A percentile compares a stretch with the other conserved stretches of the same genome.
phyloP scores from a whole-genome alignment of 2,888 invertebrate species.

The Blomia tropicalis region DNA sequence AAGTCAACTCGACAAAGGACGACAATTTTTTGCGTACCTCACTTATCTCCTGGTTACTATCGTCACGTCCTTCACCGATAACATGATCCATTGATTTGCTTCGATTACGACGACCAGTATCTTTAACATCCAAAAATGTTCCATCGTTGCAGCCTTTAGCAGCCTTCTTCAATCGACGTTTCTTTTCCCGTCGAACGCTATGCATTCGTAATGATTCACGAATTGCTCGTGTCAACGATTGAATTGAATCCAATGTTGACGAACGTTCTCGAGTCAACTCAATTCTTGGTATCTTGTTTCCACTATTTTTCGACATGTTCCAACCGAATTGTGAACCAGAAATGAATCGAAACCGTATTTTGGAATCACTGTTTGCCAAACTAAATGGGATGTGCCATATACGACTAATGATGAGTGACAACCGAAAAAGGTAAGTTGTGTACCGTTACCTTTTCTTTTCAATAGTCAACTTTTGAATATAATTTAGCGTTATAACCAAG shows the following conservation, averaged over 20 bases:
- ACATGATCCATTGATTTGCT: slow-evolving; percentile 14
- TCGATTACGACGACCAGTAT: background rate
- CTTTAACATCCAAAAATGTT: slow-evolving; percentile 1
- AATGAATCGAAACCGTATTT: too few species aligned
- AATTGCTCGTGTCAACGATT: slow-evolving; percentile 12
- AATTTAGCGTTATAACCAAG: too few species aligned
- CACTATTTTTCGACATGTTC: background rate
- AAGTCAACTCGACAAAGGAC: background rate
- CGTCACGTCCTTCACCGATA: background rate
- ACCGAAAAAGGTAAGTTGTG: too few species aligned
- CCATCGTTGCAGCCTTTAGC: slow-evolving; percentile 14
- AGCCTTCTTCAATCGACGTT: slow-evolving; percentile 8
- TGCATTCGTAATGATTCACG: slow-evolving; percentile 12
- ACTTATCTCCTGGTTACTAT: slow-evolving; percentile 7
- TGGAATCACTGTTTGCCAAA: too few species aligned
- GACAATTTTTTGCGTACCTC: slow-evolving; percentile 1
- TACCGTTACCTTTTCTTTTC: too few species aligned
- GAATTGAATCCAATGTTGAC: slow-evolving; percentile 12
- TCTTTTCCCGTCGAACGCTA: slow-evolving; percentile 8
- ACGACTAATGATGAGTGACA: too few species aligned
- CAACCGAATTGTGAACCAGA: too few species aligned
- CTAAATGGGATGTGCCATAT: too few species aligned
- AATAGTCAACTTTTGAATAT: too few species aligned
- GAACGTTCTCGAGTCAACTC: slow-evolving; percentile 7
- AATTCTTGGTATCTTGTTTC: background rate